Percentiles rank a stretch among this genome's conserved stretches.
phyloP scores from a whole-genome alignment of 2,113 vertebrate genomes.

The Melanerpes aurifrons region DNA sequence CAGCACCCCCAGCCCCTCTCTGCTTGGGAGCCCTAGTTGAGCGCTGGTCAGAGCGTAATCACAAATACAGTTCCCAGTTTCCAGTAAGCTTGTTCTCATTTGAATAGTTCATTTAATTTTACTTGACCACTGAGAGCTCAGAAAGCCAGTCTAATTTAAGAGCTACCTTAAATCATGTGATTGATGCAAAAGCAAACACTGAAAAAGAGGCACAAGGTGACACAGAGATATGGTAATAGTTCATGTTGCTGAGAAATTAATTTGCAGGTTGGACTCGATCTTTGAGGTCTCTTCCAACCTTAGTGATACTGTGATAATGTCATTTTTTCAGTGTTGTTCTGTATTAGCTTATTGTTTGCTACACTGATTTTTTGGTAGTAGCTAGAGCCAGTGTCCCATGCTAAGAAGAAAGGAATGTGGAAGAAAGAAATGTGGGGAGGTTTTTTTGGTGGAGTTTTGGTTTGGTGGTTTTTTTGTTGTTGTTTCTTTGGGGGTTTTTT shows the following conservation, averaged over 20 bases:
- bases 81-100: not conserved
- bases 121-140: not conserved
- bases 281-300: too few species aligned
- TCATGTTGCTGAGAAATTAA: not conserved
- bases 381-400: not conserved
- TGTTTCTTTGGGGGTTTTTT: not conserved
- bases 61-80: not conserved
- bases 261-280: not conserved
- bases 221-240: not conserved
- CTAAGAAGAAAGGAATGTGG: not conserved
- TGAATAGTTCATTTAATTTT: not conserved
- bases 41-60: not conserved
- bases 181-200: not conserved
- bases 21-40: not conserved
- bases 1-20: too few species aligned
- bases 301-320: too few species aligned
- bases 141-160: not conserved
- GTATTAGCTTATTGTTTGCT: not conserved
- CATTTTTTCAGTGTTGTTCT: not conserved
- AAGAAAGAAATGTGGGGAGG: too few species aligned
- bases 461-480: not conserved
- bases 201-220: not conserved
- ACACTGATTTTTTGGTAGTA: not conserved
- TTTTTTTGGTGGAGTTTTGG: too few species aligned
- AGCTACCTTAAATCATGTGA: not conserved